Conservation (phyloP, 2,113 vertebrate species). For the Solea solea region DNA sequence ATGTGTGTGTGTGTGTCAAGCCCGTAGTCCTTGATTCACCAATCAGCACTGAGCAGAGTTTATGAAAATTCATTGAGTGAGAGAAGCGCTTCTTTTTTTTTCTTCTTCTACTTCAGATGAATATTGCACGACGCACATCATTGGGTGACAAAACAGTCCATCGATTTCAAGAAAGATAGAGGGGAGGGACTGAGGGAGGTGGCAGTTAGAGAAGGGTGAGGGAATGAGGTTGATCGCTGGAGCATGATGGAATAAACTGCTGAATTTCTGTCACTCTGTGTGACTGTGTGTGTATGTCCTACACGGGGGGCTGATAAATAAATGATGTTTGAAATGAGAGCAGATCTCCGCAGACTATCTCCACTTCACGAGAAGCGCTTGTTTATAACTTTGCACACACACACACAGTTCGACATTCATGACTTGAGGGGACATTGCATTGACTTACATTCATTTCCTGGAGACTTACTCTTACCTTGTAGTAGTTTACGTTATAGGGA, state of each 20-base stretch:
- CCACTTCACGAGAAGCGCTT: constrained; percentile 69
- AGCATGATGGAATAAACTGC: constrained; percentile 74
- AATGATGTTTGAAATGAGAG: constrained; percentile 83
- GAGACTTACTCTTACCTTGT: too few relatives aligned
- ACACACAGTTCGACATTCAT: neutral
- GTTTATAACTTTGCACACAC: constrained; percentile 66
- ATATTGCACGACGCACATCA: constrained; percentile 68
- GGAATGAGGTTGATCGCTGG: constrained; percentile 78
- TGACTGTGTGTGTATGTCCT: constrained; percentile 51
- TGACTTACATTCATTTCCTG: too few relatives aligned
- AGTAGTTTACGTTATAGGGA: too few relatives aligned
- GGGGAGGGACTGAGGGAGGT: constrained; percentile 29
- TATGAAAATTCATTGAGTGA: constrained; percentile 78
- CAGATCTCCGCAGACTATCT: constrained; percentile 79
- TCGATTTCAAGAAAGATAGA: constrained; percentile 60
- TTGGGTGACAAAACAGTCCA: constrained; percentile 74
- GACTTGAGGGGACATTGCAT: too few relatives aligned
- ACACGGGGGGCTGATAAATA: constrained; percentile 78
- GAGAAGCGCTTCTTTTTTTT: constrained; percentile 65
- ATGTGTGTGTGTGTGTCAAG: constrained; percentile 42
- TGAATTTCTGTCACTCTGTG: constrained; percentile 68
- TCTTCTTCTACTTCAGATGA: constrained; percentile 54
- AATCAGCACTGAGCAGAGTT: constrained; percentile 63
- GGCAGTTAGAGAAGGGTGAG: constrained; percentile 45
- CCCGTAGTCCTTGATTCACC: constrained; percentile 64